Conservation (phyloP, 2,113 vertebrate species). For the Connochaetes taurinus region DNA sequence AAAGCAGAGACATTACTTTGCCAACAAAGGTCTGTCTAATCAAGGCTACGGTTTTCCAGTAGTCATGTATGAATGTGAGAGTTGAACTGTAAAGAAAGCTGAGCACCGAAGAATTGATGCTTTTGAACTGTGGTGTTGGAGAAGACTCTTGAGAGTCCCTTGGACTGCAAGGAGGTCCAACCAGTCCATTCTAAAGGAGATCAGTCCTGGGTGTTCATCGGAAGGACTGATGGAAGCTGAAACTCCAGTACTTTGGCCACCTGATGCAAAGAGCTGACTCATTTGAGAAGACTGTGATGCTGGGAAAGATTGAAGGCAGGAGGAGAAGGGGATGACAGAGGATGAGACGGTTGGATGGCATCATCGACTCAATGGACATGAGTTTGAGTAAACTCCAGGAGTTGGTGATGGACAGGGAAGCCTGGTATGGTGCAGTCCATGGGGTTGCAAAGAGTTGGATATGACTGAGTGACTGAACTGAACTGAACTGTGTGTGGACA, state of each 20-base stretch:
- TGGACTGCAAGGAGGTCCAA: not conserved
- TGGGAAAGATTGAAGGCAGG: not conserved
- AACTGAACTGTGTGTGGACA: not conserved
- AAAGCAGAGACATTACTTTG: not conserved
- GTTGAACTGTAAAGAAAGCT: not conserved
- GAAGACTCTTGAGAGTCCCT: not conserved
- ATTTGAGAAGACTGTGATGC: not conserved
- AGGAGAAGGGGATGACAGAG: not conserved
- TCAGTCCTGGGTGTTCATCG: not conserved
- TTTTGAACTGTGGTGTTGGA: not conserved
- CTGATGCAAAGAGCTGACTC: not conserved
- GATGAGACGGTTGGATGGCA: not conserved
- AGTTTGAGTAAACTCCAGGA: not conserved
- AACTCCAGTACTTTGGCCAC: not conserved
- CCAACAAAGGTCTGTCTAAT: not conserved
- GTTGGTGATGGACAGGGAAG: not conserved
- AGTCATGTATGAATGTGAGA: not conserved
- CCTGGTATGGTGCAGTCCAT: not conserved
- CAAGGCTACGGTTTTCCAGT: not conserved
- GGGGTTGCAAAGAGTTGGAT: not conserved
- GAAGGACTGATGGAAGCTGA: not conserved
- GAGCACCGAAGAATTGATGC: accelerated
- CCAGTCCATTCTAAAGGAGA: not conserved
- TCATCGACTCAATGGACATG: not conserved
- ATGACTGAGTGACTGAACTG: not conserved